These are phyloP conservation scores for Nothoprocta perdicaria DNA, from an alignment of 2,113 vertebrate genomes.

Conservation along the genomic window DNA sequence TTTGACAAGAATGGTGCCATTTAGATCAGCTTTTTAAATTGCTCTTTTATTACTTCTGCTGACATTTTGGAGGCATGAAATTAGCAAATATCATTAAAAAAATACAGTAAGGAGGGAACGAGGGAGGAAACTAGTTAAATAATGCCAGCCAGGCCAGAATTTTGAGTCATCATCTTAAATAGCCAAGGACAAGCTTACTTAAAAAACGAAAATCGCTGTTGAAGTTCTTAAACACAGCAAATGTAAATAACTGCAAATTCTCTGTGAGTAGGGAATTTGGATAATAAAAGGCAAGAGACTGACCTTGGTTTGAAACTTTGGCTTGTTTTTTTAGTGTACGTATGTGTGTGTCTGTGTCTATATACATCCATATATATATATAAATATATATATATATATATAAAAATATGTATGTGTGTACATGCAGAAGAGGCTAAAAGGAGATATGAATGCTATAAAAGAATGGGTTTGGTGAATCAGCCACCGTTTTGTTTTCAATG, in stretches of 20 bases:
- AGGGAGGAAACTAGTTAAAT: constrained; percentile 46
- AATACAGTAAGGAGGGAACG: not conserved
- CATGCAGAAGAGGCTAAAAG: not conserved
- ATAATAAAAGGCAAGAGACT: not conserved
- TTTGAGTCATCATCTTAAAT: constrained; percentile 52
- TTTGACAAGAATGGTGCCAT: constrained; percentile 63
- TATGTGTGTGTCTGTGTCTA: too few species aligned
- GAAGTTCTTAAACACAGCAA: not conserved
- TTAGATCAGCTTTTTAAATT: constrained; percentile 78
- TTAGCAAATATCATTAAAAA: constrained; percentile 75
- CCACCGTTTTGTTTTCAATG: not conserved
- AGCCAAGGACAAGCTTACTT: constrained; percentile 33
- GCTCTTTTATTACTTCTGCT: constrained; percentile 77
- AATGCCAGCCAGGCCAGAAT: constrained; percentile 28
- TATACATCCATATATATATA: too few species aligned
- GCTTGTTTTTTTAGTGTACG: not conserved
- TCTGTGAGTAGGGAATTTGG: not conserved
- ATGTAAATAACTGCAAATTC: constrained; percentile 40
- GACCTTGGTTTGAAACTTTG: constrained; percentile 10
- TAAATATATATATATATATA: not conserved
- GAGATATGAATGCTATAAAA: not conserved
- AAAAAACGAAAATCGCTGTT: not conserved
- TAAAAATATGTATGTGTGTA: not conserved
- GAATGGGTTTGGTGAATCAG: not conserved
- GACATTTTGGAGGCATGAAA: constrained; percentile 77